A percentile compares a stretch with the other conserved stretches of the same genome.
Conservation (phyloP, 2,113 vertebrate species). For the Peucedramus taeniatus region DNA sequence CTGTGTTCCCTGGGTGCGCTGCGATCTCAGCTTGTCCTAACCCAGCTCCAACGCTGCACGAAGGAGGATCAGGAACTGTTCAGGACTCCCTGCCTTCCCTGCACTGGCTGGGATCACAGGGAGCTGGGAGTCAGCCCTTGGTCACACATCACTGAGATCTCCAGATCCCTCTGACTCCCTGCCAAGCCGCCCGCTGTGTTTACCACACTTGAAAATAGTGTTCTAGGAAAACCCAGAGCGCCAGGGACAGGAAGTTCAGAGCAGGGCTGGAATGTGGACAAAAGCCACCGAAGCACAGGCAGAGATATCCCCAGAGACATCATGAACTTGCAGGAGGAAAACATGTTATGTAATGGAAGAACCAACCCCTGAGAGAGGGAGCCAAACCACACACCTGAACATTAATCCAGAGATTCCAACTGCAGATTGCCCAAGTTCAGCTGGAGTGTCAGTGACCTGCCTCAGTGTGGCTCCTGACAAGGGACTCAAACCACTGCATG, state of each 20-base stretch:
- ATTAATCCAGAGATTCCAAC: neutral
- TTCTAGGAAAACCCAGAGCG: slow-evolving; percentile 66
- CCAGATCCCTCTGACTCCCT: neutral
- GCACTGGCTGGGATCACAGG: neutral
- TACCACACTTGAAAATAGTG: slow-evolving; percentile 55
- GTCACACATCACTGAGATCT: neutral
- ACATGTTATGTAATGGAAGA: slow-evolving; percentile 25
- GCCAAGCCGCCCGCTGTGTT: slow-evolving; percentile 7
- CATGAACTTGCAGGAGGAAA: slow-evolving; percentile 28
- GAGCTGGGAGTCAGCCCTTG: neutral
- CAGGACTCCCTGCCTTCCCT: neutral
- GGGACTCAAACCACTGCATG: neutral
- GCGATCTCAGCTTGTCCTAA: neutral
- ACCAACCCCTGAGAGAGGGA: neutral
- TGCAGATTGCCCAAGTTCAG: neutral
- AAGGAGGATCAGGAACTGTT: neutral
- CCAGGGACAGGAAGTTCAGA: slow-evolving; percentile 69
- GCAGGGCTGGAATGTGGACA: slow-evolving; percentile 54
- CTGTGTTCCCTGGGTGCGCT: neutral
- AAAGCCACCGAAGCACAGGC: slow-evolving; percentile 22
- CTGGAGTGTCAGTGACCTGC: neutral
- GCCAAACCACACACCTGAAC: slow-evolving; percentile 50
- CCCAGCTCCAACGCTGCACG: neutral
- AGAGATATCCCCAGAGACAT: slow-evolving; percentile 46
- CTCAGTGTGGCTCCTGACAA: neutral